Base-by-base conservation (phyloP, 1,140 invertebrate genomes). In the Phthorimaea operculella region DNA sequence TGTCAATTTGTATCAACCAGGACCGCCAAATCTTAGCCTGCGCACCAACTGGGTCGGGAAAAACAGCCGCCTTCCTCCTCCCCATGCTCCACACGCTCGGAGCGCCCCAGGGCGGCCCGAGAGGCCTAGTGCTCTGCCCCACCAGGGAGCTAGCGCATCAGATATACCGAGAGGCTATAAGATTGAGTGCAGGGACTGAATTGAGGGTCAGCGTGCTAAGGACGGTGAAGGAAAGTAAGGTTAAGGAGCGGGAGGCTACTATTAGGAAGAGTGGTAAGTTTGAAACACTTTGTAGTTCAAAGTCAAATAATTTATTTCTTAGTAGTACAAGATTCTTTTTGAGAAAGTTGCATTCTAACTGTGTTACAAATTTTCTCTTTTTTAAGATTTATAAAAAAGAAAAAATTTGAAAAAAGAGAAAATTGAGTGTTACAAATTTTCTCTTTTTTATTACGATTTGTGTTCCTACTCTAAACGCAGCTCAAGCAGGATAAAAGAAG, bases 131-230 rank as follows among this genome's bases (percentile, higher is more conserved):
- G 33, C 80, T 99, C 1, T 93, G 94, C 60, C 98, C 98, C 8
- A 99, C 98, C 0, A 88, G 96, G 68, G 97, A 99, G 84, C 86
- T 99, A 39, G 96, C 96, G 0, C 92, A 93, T 68, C 98, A 99
- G 88, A 98, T 94, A 53, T 90, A 90, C 66, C 87, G 93, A 48
- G 96, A 98, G 81, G 95, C 93, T 65, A 60, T 91, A 0, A 87
- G 91, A 61, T 71, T 98, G 6, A 90, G 92, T 11, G 91, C 94
- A 39, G 90, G 92, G 15, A 89, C 90, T 33, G 89, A 90, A 33
- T 85, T 98, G 33, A 86, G 78, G 21, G 77, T 75, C 51, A 87
- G 62, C 53, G 75, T 80, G 48, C 72, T 68, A 17, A 73, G 72
- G n/a, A 87, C 81, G 33, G 72, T 87, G 28, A 87, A 86, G 36